Conservation (phyloP, 2,888 invertebrate species). For the Celastrina argiolus region DNA sequence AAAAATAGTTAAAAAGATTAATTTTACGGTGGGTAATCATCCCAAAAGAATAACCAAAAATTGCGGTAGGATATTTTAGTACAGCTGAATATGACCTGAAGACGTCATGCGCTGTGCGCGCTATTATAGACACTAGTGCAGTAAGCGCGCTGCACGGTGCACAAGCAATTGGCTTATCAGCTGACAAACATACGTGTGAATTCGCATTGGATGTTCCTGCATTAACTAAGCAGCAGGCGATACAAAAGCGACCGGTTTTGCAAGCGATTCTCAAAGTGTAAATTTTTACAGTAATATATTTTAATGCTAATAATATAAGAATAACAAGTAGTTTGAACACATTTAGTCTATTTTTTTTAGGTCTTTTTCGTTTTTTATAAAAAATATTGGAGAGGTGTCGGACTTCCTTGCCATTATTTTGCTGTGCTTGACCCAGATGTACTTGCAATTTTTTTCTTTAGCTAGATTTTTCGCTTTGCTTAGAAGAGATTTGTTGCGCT, state of each 20-base stretch:
- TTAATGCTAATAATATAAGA: neutral
- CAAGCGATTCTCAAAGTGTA: constrained; percentile 26
- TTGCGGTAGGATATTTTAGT: too few species aligned
- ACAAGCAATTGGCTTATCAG: neutral
- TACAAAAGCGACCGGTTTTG: too few species aligned
- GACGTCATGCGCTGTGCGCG: too few species aligned
- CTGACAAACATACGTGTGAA: constrained; percentile 21
- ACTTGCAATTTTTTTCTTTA: constrained; percentile 29
- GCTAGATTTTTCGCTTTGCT: constrained; percentile 23
- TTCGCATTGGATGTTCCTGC: too few species aligned
- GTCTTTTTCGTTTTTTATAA: constrained; percentile 30
- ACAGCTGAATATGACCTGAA: too few species aligned
- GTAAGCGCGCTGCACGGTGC: too few species aligned
- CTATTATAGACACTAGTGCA: too few species aligned
- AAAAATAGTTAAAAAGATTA: too few species aligned
- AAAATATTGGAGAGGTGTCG: constrained; percentile 29
- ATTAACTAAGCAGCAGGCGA: too few species aligned
- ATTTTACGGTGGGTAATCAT: too few species aligned
- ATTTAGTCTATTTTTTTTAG: constrained; percentile 25
- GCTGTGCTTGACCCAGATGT: constrained; percentile 32
- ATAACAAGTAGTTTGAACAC: constrained; percentile 5
- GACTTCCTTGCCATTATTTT: constrained; percentile 33
- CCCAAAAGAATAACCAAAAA: too few species aligned
- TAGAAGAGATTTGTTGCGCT: constrained; percentile 25
- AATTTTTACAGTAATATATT: neutral